Conservation (phyloP, 2,888 invertebrate genomes). For the Apantesis nais region DNA sequence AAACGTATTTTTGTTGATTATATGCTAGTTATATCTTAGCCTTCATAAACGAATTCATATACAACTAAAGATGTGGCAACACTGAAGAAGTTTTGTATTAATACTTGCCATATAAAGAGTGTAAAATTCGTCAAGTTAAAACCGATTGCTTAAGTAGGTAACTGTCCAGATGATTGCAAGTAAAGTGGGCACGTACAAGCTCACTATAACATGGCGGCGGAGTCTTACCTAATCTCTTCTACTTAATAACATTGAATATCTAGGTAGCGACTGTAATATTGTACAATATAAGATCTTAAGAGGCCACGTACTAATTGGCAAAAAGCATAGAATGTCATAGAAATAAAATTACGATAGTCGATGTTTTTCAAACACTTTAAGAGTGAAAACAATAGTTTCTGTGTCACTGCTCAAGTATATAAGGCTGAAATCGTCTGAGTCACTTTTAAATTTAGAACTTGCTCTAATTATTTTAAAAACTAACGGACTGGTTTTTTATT, state of each 20-base stretch:
- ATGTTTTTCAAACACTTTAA: not conserved
- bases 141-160: constrained; percentile 56
- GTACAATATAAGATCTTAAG: not conserved
- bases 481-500: too few species aligned
- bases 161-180: constrained; percentile 64
- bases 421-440: not conserved
- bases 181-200: constrained; percentile 53
- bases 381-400: too few species aligned
- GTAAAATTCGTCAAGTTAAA: constrained; percentile 7
- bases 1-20: not conserved
- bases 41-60: not conserved
- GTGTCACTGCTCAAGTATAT: not conserved
- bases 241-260: constrained; percentile 48
- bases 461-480: not conserved
- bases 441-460: too few species aligned
- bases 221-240: constrained; percentile 51
- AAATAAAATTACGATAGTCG: not conserved
- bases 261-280: constrained; percentile 3
- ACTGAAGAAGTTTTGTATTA: not conserved
- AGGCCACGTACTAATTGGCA: not conserved
- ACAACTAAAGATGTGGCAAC: constrained; percentile 5
- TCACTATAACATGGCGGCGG: constrained; percentile 35
- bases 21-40: not conserved
- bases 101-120: not conserved
- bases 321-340: not conserved